Conservation (phyloP, 2,113 vertebrate species). For the Dipodomys spectabilis region DNA sequence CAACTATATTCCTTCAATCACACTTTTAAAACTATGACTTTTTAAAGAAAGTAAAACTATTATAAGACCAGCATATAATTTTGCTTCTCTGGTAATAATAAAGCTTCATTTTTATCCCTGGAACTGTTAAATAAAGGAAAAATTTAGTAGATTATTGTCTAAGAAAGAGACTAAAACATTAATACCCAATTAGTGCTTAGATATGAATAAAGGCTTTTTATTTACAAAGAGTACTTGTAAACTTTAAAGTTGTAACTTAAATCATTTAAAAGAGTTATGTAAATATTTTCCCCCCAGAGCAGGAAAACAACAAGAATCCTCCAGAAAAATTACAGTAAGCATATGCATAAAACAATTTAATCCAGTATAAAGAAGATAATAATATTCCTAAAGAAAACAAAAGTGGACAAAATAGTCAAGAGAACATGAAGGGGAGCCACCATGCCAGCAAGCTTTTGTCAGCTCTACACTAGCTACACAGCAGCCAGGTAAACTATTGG, state of each 20-base stretch:
- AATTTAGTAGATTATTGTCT: conserved; percentile 6
- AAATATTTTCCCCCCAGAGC: background rate
- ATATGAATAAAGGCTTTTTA: background rate
- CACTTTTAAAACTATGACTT: conserved; percentile 26
- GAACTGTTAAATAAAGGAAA: conserved; percentile 39
- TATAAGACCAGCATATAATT: conserved; percentile 10
- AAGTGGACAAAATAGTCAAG: background rate
- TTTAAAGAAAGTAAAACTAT: conserved; percentile 30
- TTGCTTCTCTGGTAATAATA: background rate
- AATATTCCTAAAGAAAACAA: background rate
- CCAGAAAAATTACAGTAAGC: conserved; percentile 1
- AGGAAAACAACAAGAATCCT: background rate
- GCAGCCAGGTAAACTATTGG: conserved; percentile 87
- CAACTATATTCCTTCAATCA: background rate
- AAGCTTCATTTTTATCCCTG: conserved; percentile 26
- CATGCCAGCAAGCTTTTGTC: conserved; percentile 77
- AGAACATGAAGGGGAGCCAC: conserved; percentile 82
- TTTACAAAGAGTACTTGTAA: conserved; percentile 14
- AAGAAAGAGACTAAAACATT: background rate
- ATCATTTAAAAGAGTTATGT: conserved; percentile 35
- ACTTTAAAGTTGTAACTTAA: conserved; percentile 11
- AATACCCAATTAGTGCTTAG: background rate
- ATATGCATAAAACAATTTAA: background rate
- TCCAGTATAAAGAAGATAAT: background rate
- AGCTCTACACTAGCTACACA: conserved; percentile 69